Percentiles rank a stretch among this genome's conserved stretches.
phyloP scores from a whole-genome alignment of 2,113 vertebrate genomes.

The Egretta garzetta region DNA sequence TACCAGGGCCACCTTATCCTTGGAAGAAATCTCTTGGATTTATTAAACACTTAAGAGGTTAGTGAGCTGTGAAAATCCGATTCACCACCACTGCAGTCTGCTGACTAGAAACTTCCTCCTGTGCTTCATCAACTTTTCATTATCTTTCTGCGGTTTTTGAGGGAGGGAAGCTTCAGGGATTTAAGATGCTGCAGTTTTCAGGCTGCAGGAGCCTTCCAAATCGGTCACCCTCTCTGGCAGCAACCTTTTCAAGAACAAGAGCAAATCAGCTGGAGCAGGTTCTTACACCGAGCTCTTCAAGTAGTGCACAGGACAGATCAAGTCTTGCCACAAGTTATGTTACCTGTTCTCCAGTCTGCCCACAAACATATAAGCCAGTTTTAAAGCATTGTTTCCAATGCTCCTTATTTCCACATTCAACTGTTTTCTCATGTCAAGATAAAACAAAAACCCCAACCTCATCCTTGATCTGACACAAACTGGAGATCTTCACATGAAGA shows the following conservation, averaged over 20 bases:
- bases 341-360: not conserved
- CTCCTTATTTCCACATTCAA: not conserved
- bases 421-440: not conserved
- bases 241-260: not conserved
- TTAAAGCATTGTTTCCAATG: not conserved
- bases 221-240: not conserved
- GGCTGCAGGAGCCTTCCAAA: not conserved
- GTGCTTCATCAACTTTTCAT: conserved; percentile 48
- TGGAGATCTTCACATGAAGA: not conserved
- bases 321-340: not conserved
- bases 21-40: conserved; percentile 18
- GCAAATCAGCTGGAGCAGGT: not conserved
- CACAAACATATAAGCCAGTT: not conserved
- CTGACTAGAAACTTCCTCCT: conserved; percentile 29
- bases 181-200: not conserved
- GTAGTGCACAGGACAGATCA: not conserved
- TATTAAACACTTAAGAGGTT: conserved; percentile 35
- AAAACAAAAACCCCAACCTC: not conserved
- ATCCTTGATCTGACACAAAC: not conserved
- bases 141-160: not conserved
- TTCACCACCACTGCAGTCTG: not conserved
- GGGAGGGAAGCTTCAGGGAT: not conserved
- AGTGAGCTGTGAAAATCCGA: conserved; percentile 49
- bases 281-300: not conserved
- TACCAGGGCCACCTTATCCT: conserved; percentile 29